A percentile compares a stretch with the other conserved stretches of the same genome.
phyloP scores from a whole-genome alignment of 1,140 invertebrate species.

The Drosophila varians region DNA sequence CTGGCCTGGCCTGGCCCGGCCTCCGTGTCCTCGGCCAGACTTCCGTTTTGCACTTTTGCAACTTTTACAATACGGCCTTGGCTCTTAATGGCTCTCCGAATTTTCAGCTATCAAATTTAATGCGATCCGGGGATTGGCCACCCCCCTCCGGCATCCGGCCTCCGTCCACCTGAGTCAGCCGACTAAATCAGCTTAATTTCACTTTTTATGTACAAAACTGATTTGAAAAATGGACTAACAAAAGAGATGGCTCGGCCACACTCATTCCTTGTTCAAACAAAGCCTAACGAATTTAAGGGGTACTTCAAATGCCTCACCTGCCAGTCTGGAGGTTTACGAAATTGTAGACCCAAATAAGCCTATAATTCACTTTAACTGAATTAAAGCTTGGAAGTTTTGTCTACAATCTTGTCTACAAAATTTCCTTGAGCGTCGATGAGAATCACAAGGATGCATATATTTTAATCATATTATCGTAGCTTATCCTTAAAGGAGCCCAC shows the following conservation, averaged over 20 bases:
- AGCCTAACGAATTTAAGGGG: background rate
- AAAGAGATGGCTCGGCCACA: background rate
- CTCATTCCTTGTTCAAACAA: background rate
- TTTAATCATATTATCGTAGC: background rate
- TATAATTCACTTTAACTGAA: background rate
- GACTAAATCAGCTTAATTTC: background rate
- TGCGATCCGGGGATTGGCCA: background rate
- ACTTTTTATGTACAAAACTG: background rate
- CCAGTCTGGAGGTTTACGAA: background rate
- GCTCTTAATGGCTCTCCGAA: slow-evolving; percentile 5
- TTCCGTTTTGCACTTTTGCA: slow-evolving; percentile 9
- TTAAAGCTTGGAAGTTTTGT: background rate
- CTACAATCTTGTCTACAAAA: too few relatives aligned
- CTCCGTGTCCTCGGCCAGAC: slow-evolving; percentile 10
- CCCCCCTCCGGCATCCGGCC: too few relatives aligned
- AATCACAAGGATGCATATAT: background rate
- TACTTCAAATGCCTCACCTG: background rate
- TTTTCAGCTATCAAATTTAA: slow-evolving; percentile 7
- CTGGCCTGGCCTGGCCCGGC: slow-evolving; percentile 2
- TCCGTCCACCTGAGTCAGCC: background rate
- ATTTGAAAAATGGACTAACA: background rate
- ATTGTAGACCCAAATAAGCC: background rate
- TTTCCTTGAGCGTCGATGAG: background rate
- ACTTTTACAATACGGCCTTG: slow-evolving; percentile 25
- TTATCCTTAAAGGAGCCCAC: background rate